Percentiles rank a stretch among this genome's conserved stretches.
Conservation (phyloP, 1,140 invertebrate species). For the Hylaeus volcanicus region DNA sequence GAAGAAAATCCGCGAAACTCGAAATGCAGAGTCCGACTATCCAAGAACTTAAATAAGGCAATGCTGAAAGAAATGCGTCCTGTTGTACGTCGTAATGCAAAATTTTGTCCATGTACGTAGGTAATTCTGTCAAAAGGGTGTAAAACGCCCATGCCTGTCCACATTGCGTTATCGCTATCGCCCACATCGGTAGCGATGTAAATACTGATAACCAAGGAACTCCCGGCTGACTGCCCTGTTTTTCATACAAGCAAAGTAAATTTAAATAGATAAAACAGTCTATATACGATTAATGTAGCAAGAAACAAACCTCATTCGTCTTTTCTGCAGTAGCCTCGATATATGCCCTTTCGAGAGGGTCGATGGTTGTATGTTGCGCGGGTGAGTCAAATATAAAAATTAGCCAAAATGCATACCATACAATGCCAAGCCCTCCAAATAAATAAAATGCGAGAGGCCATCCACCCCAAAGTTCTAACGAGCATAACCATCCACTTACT, state of each 20-base stretch:
- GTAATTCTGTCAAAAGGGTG: conserved; percentile 95
- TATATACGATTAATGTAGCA: conserved; percentile 5
- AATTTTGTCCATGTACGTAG: conserved; percentile 96
- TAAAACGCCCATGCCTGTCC: conserved; percentile 97
- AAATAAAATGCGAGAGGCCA: conserved; percentile 91
- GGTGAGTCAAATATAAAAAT: conserved; percentile 89
- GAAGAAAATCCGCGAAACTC: conserved; percentile 86
- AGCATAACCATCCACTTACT: conserved; percentile 87
- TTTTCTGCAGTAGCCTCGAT: conserved; percentile 82
- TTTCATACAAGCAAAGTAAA: conserved; percentile 19
- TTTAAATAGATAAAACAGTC: not conserved
- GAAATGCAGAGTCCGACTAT: conserved; percentile 86
- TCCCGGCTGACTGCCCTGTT: conserved; percentile 63
- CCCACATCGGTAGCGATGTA: conserved; percentile 92
- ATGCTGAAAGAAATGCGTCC: conserved; percentile 74
- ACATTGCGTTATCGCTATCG: conserved; percentile 92
- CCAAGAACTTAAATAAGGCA: conserved; percentile 82
- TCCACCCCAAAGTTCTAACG: conserved; percentile 84
- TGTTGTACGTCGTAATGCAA: conserved; percentile 92
- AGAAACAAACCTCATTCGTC: conserved; percentile 68
- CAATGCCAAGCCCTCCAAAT: conserved; percentile 86
- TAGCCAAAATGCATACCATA: conserved; percentile 91
- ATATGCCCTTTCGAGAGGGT: conserved; percentile 84
- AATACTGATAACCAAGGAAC: conserved; percentile 90
- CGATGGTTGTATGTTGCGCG: conserved; percentile 89